Percentiles rank a stretch among this genome's conserved stretches.
phyloP scores from a whole-genome alignment of 2,797 vertebrate genomes.

The Acipenser oxyrinchus region DNA sequence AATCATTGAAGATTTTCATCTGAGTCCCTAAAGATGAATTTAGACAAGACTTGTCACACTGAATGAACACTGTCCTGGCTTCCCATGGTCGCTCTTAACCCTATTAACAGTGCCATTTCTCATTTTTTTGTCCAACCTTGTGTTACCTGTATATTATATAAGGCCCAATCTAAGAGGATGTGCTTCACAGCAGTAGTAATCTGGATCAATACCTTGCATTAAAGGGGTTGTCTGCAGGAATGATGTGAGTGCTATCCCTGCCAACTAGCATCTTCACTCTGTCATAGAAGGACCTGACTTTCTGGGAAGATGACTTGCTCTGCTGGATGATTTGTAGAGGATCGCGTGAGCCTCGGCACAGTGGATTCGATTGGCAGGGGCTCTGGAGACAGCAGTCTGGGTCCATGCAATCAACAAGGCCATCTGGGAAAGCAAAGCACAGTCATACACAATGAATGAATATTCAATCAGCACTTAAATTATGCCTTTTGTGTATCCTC shows the following conservation, averaged over 20 bases:
- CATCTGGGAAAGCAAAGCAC: constrained; percentile 63
- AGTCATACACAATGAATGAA: constrained; percentile 11
- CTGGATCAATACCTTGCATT: constrained; percentile 74
- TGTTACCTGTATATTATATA: too few species aligned
- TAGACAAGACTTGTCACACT: too few species aligned
- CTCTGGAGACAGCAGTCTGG: constrained; percentile 95
- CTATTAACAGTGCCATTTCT: too few species aligned
- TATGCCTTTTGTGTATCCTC: too few species aligned
- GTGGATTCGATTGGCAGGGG: constrained; percentile 83
- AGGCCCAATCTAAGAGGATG: too few species aligned
- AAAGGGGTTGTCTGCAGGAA: constrained; percentile 90
- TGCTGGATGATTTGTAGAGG: constrained; percentile 91
- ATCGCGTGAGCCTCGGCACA: constrained; percentile 89
- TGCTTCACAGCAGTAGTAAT: too few species aligned
- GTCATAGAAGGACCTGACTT: constrained; percentile 87
- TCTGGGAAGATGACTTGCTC: constrained; percentile 61
- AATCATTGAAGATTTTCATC: too few species aligned
- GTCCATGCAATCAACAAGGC: constrained; percentile 94
- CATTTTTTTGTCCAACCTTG: too few species aligned
- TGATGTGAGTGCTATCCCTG: constrained; percentile 88
- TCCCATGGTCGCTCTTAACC: too few species aligned
- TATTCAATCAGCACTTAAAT: not conserved
- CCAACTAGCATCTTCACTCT: constrained; percentile 91
- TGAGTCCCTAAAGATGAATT: too few species aligned
- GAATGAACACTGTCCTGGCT: too few species aligned